A percentile compares a stretch with the other conserved stretches of the same genome.
Conservation (phyloP, 2,888 invertebrate genomes). For the Reticulitermes lucifugus region DNA sequence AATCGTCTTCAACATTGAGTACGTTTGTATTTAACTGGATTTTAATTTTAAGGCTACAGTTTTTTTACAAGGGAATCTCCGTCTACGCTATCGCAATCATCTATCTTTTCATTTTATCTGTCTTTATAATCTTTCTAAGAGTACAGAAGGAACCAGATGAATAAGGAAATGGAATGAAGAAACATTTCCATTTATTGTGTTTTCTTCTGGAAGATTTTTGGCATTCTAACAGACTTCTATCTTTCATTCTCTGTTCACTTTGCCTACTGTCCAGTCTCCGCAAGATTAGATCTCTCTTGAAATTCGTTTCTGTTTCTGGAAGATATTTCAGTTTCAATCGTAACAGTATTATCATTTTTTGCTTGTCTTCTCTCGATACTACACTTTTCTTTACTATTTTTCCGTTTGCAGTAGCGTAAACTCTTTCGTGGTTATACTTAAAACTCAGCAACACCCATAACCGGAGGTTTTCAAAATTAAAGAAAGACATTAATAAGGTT, state of each 20-base stretch:
- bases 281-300: not conserved
- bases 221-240: not conserved
- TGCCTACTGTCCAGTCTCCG: not conserved
- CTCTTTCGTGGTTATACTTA: too few species aligned
- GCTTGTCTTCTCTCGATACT: too few species aligned
- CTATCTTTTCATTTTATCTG: not conserved
- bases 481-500: too few species aligned
- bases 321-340: too few species aligned
- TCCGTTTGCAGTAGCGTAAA: too few species aligned
- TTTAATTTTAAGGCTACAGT: not conserved
- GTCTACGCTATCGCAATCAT: not conserved
- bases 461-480: too few species aligned
- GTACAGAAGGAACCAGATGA: not conserved
- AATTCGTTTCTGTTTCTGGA: not conserved
- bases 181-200: conserved; percentile 15
- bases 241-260: not conserved
- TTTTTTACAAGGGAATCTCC: not conserved
- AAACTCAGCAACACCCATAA: too few species aligned
- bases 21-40: not conserved
- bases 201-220: not conserved
- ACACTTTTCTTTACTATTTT: too few species aligned
- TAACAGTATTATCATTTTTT: too few species aligned
- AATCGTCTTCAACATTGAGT: not conserved
- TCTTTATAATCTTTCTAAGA: not conserved
- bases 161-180: not conserved